phyloP scores from a whole-genome alignment of 1,140 invertebrate genomes.

The Heterodera schachtii region DNA sequence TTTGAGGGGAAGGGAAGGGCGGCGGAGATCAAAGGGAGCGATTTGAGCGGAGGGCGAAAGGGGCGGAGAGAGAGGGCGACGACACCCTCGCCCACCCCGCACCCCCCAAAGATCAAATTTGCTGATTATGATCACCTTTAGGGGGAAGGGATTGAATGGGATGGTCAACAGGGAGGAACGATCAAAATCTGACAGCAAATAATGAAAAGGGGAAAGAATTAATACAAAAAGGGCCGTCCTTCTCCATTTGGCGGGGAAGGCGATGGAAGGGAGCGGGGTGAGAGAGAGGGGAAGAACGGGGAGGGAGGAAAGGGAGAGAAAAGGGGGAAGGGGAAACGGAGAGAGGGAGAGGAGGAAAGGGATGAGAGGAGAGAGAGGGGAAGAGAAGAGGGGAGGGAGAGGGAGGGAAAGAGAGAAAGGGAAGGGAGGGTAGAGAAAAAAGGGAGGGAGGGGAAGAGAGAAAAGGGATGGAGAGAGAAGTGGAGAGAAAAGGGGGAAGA shows the following conservation, averaged over 20 bases:
- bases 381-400: too few species aligned
- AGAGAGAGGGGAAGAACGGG: too few species aligned
- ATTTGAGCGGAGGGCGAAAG: too few species aligned
- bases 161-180: background rate
- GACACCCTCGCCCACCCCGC: too few species aligned
- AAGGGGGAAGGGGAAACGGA: background rate
- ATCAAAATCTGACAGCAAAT: slow-evolving; percentile 14
- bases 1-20: too few species aligned
- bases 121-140: background rate
- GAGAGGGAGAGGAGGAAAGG: background rate
- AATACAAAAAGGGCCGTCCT: background rate
- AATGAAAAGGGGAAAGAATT: background rate
- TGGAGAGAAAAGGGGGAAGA: background rate
- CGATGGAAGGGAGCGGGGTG: background rate
- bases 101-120: too few species aligned
- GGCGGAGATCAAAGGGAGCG: too few species aligned
- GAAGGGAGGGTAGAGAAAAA: background rate
- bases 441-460: background rate
- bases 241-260: background rate
- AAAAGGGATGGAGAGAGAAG: background rate
- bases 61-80: too few species aligned
- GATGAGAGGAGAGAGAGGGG: background rate
- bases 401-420: background rate
- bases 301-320: background rate
- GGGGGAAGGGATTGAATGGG: background rate